Evolutionary conservation across 2,888 invertebrate species (phyloP).

Genomic region (Brenthis daphne): DNA sequence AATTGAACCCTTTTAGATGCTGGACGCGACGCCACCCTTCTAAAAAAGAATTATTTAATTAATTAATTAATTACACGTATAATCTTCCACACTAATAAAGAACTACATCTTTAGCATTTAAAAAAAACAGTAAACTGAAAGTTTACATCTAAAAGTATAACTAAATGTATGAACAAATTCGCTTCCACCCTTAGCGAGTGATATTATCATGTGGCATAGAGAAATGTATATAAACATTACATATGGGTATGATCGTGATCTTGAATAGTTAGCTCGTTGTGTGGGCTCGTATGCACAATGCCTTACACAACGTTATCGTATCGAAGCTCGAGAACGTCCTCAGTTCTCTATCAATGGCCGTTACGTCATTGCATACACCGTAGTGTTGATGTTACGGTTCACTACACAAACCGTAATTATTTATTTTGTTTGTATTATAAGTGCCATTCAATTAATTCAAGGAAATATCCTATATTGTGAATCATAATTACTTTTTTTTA

Average conservation of each 20-base stretch:
- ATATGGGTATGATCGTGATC: slow-evolving; percentile 54
- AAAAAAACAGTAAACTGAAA: no score
- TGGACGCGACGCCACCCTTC: no score
- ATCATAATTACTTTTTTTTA: no score
- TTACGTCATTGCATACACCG: slow-evolving; percentile 32
- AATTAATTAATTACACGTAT: no score
- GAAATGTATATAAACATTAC: slow-evolving; percentile 18
- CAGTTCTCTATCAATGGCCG: slow-evolving; percentile 36
- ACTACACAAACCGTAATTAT: slow-evolving; percentile 24
- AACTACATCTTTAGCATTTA: no score
- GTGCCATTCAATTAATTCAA: background rate
- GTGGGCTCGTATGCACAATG: slow-evolving; percentile 34
- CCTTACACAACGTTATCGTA: slow-evolving; percentile 33
- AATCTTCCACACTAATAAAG: no score
- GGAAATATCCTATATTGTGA: background rate
- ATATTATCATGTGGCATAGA: no score
- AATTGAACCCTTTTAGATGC: no score
- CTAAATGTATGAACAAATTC: no score
- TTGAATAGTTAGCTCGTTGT: slow-evolving; percentile 55
- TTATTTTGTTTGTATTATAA: slow-evolving; percentile 2
- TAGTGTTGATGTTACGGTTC: slow-evolving; percentile 29
- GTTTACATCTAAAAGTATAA: no score
- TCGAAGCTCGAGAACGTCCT: slow-evolving; percentile 26
- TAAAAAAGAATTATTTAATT: no score
- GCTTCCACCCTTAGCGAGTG: no score